Base-by-base conservation (phyloP, 2,113 vertebrate genomes). In the Pterocles gutturalis region DNA sequence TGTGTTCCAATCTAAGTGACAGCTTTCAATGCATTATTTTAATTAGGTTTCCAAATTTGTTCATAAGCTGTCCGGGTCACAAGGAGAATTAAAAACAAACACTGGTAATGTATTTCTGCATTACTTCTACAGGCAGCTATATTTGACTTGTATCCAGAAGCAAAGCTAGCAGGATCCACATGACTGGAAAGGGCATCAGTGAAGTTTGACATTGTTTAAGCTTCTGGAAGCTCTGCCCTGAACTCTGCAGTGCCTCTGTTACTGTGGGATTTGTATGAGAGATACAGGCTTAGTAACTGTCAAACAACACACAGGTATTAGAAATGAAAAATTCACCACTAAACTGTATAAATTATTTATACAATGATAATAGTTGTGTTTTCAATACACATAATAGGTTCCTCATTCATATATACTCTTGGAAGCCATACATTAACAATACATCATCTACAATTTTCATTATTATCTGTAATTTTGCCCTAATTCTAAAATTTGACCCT, bases 51-150 rank as follows among this genome's bases (percentile, higher is more conserved):
- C 51, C 48, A 91, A 51, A 91, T 92, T 89, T 84, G 64, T 94
- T 97, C 91, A 46, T 71, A 60, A 87, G 28, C n/a, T 78, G 36
- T 51, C 41, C 45, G 62, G 66, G 70, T 83, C 90, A 79, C 57
- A 83, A 57, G 51, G 55, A 89, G 64, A 96, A 92, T 95, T 94
- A 89, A 96, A 96, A 83, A 1, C 91, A 93, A 96, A 96, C 55
- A 92, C 36, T 51, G 54, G 10, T 73, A 90, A 90, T 66, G 58
- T 78, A 62, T 97, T 90, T 90, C 86, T 86, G 16, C 72, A 20
- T 70, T 73, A 53, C 36, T 92, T 89, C 58, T 70, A 36, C 83
- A 71, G 49, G 76, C 45, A 54, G 49, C 26, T 90, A 6, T 92
- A 34, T 93, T 62, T 96, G 83, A 93, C 64, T 93, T 95, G 67